Percentiles rank a stretch among this genome's conserved stretches.
Conservation (phyloP, 2,888 invertebrate genomes). For the Charanyca ferruginea region DNA sequence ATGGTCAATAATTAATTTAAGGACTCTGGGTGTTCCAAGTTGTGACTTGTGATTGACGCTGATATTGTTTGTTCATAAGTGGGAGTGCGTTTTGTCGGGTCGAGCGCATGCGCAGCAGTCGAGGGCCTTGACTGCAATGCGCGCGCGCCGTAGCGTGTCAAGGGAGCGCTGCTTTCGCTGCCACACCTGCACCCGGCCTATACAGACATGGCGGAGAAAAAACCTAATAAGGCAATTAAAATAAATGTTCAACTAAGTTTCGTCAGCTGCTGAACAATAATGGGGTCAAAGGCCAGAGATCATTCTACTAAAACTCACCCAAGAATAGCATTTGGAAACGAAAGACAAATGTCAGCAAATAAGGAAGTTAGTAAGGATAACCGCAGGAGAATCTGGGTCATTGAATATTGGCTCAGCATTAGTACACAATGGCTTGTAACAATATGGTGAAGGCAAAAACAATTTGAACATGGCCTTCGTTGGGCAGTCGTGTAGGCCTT, state of each 20-base stretch:
- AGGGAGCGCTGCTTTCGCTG: slow-evolving; percentile 91
- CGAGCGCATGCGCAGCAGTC: slow-evolving; percentile 77
- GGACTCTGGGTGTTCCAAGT: slow-evolving; percentile 50
- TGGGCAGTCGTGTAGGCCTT: slow-evolving; percentile 55
- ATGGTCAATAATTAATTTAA: slow-evolving; percentile 35
- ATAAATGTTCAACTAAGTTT: slow-evolving; percentile 48
- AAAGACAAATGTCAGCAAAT: slow-evolving; percentile 38
- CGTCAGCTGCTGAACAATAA: slow-evolving; percentile 25
- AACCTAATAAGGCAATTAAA: slow-evolving; percentile 70
- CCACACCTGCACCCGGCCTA: slow-evolving; percentile 84
- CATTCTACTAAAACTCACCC: slow-evolving; percentile 16
- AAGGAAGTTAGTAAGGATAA: slow-evolving; percentile 58
- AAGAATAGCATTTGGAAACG: slow-evolving; percentile 23
- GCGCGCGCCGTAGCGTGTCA: slow-evolving; percentile 90
- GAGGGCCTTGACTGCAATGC: slow-evolving; percentile 90
- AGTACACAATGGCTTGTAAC: slow-evolving; percentile 80
- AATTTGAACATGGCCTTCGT: slow-evolving; percentile 80
- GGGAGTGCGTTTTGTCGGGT: slow-evolving; percentile 70
- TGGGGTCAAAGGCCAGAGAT: slow-evolving; percentile 41
- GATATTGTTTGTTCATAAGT: slow-evolving; percentile 77
- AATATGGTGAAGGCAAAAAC: slow-evolving; percentile 81
- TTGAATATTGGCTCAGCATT: slow-evolving; percentile 78
- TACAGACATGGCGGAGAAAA: slow-evolving; percentile 69
- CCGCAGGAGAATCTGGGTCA: slow-evolving; percentile 75
- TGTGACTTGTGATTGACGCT: slow-evolving; percentile 52